These are phyloP conservation scores for Spinus pinus DNA, from an alignment of 2,797 vertebrate genomes.

Conservation along the genomic window DNA sequence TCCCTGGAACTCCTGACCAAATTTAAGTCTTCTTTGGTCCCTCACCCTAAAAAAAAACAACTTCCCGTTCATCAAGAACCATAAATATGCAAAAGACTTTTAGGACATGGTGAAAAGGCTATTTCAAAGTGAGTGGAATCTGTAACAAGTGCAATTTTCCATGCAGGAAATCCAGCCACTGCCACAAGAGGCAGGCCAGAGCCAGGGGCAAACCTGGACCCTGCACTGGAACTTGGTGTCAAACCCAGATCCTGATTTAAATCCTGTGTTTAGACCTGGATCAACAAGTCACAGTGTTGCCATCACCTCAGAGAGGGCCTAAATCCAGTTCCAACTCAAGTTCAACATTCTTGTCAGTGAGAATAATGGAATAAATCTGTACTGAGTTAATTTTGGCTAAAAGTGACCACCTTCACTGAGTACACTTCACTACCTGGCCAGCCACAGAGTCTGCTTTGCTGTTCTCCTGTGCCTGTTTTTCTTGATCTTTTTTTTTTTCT, in stretches of 20 bases:
- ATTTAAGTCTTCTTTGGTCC: background rate
- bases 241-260: background rate
- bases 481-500: background rate
- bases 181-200: background rate
- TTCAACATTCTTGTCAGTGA: background rate
- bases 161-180: background rate
- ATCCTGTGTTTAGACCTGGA: background rate
- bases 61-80: background rate
- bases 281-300: background rate
- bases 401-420: background rate
- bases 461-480: background rate
- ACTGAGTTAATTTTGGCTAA: conserved; percentile 30
- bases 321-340: background rate
- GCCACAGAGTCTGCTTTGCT: background rate
- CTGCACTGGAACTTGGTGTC: background rate
- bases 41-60: background rate
- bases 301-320: background rate
- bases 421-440: background rate
- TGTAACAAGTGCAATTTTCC: background rate
- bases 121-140: background rate
- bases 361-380: background rate
- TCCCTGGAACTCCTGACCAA: background rate
- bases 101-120: background rate
- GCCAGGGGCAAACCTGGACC: background rate
- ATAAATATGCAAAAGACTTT: background rate